A percentile compares a stretch with the other conserved stretches of the same genome.
Conservation (phyloP, 1,140 invertebrate species). For the Sipha flava region DNA sequence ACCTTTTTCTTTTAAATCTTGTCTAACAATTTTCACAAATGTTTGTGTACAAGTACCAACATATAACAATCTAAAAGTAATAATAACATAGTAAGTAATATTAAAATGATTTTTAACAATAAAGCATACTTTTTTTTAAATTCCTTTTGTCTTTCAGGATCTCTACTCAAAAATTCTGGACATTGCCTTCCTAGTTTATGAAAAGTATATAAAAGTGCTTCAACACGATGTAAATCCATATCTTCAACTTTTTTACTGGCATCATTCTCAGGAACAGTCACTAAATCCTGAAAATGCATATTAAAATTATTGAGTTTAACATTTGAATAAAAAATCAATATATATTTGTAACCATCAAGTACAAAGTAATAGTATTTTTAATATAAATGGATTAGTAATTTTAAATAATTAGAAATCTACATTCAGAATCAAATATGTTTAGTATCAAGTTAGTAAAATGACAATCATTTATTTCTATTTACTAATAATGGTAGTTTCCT, state of each 20-base stretch:
- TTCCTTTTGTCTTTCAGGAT: conserved; percentile 75
- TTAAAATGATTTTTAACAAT: not conserved
- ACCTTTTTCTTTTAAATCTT: conserved; percentile 72
- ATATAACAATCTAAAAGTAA: conserved; percentile 65
- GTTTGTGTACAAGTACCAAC: conserved; percentile 85
- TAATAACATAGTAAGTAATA: not conserved
- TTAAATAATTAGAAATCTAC: no score
- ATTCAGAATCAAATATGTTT: no score
- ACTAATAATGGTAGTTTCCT: no score
- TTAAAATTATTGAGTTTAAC: not conserved
- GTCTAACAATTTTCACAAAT: conserved; percentile 82
- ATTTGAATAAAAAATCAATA: no score
- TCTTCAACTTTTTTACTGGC: conserved; percentile 8
- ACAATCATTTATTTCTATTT: no score
- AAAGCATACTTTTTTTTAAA: conserved; percentile 59
- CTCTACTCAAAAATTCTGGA: conserved; percentile 69
- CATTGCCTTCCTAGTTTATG: conserved; percentile 76
- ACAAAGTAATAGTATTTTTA: no score
- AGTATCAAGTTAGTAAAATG: no score
- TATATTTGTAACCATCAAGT: no score
- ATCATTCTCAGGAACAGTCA: conserved; percentile 19
- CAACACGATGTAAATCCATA: conserved; percentile 83
- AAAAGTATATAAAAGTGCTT: conserved; percentile 82
- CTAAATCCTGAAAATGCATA: not conserved
- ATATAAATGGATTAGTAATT: no score